These are phyloP conservation scores for Psephotus haematonotus DNA, from an alignment of 2,113 vertebrate genomes.

Conservation along the genomic window DNA sequence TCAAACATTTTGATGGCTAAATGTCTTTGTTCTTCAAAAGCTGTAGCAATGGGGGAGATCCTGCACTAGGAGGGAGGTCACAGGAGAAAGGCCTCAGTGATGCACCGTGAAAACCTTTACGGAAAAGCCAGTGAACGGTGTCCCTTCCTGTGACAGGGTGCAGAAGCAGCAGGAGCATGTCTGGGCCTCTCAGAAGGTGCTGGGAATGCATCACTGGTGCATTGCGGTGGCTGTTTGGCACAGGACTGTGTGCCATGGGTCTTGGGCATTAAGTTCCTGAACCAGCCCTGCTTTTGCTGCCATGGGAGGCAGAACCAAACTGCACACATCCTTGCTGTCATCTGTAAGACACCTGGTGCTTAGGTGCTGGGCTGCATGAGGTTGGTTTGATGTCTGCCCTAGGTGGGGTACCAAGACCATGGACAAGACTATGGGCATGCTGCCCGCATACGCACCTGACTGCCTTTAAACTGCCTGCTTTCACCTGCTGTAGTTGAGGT, in stretches of 20 bases:
- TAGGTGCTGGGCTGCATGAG: not conserved
- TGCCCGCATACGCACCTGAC: not conserved
- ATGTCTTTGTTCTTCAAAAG: not conserved
- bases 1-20: not conserved
- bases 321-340: not conserved
- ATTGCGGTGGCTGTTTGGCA: accelerated
- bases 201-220: not conserved
- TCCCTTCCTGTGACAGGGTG: accelerated
- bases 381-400: not conserved
- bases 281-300: not conserved
- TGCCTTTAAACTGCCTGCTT: not conserved
- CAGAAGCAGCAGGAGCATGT: not conserved
- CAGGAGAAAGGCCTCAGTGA: not conserved
- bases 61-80: not conserved
- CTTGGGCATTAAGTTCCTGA: not conserved
- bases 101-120: not conserved
- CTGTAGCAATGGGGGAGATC: not conserved
- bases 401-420: not conserved
- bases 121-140: not conserved
- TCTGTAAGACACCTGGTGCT: not conserved
- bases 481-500: not conserved
- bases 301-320: accelerated
- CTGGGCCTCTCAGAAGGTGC: not conserved
- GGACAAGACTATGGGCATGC: not conserved
- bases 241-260: not conserved